Base-by-base conservation (phyloP, 23 tunicate genomes). In the Trididemnum nubilum region DNA sequence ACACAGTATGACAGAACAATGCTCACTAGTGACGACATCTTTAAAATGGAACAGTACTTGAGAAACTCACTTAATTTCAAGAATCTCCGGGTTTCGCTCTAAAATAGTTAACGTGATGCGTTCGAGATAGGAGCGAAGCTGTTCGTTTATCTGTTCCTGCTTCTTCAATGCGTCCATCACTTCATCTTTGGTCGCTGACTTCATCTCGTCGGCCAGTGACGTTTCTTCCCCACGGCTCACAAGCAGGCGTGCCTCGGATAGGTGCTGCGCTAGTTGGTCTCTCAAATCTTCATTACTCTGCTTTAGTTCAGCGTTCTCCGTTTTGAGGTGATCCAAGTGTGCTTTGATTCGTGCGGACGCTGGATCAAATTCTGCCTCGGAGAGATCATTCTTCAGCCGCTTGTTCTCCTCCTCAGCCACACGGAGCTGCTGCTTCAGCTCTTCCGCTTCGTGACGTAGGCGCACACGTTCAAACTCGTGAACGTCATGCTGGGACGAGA, bases 1-100 rank as follows among this genome's bases (percentile, higher is more conserved):
- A n/a, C n/a, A n/a, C n/a, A n/a, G n/a, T n/a, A n/a, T n/a, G n/a
- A n/a, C n/a, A n/a, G n/a, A n/a, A n/a, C n/a, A n/a, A n/a, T n/a
- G n/a, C n/a, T n/a, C n/a, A n/a, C n/a, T n/a, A n/a, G n/a, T n/a
- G n/a, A n/a, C n/a, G n/a, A n/a, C n/a, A n/a, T n/a, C n/a, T n/a
- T n/a, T n/a, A n/a, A n/a, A n/a, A n/a, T n/a, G n/a, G n/a, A n/a
- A n/a, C n/a, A n/a, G n/a, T n/a, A n/a, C n/a, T n/a, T 44, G 9
- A 44, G 15, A 44, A n/a, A 73, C 30, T 73, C 33, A 91, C 54
- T 93, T 88, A 51, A 93, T 93, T 67, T 93, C 98, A 9, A 93
- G 79, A 2, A 93, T 87, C 15, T 73, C 80, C 25, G 98, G 98
- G 66, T 93, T 92, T 37, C 84, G 71, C 36, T 93, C 98, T 24